These are phyloP conservation scores for Suricata suricatta DNA, from an alignment of 2,113 vertebrate genomes.

Conservation along the genomic window DNA sequence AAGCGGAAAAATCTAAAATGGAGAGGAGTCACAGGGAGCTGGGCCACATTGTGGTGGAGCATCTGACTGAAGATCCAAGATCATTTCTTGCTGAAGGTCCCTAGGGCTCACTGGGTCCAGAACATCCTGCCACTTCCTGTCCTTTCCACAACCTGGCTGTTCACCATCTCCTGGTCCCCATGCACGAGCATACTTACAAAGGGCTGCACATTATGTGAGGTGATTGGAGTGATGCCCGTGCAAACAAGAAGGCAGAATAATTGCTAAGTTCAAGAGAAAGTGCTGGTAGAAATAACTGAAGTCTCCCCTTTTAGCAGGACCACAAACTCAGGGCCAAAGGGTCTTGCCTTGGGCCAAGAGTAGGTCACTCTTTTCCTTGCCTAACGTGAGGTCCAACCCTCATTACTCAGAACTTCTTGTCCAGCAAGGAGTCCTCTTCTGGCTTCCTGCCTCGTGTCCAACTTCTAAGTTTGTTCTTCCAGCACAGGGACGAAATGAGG, in stretches of 20 bases:
- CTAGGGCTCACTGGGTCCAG: not conserved
- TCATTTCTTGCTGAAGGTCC: not conserved
- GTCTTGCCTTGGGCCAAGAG: conserved; percentile 34
- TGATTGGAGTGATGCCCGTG: not conserved
- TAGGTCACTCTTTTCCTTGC: conserved; percentile 13
- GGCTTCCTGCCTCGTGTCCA: not conserved
- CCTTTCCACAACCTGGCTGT: too few relatives aligned
- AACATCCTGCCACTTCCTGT: not conserved
- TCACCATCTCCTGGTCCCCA: not conserved
- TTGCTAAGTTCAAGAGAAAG: not conserved
- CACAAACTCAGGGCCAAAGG: conserved; percentile 72
- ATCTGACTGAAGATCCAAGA: not conserved
- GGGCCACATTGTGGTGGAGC: not conserved
- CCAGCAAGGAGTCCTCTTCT: not conserved
- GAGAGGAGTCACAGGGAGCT: not conserved
- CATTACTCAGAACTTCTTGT: not conserved
- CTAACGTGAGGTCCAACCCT: not conserved
- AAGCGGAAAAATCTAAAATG: not conserved
- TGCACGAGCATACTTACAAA: not conserved
- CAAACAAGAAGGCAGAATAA: not conserved
- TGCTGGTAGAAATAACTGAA: not conserved
- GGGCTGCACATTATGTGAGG: too few relatives aligned
- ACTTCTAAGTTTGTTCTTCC: not conserved
- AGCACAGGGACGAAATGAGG: not conserved
- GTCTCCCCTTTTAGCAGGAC: conserved; percentile 62